These are phyloP conservation scores for Ophion costatus DNA, from an alignment of 2,888 invertebrate genomes.

Conservation along the genomic window DNA sequence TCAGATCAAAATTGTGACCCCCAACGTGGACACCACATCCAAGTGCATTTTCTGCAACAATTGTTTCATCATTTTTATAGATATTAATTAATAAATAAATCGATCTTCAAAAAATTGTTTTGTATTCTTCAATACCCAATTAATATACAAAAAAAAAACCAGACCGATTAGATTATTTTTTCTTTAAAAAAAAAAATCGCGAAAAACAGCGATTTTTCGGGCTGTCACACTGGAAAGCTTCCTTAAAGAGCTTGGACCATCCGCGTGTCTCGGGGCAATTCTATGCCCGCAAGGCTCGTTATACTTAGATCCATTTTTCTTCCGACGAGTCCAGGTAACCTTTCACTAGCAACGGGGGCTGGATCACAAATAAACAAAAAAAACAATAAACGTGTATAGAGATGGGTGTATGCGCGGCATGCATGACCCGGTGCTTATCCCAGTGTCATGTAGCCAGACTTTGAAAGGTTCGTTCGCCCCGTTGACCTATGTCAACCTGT, in stretches of 20 bases:
- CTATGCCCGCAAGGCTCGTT: slow-evolving; percentile 19
- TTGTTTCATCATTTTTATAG: too few relatives aligned
- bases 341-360: not conserved
- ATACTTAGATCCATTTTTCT: slow-evolving; percentile 12
- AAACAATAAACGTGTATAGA: not conserved
- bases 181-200: too few relatives aligned
- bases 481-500: slow-evolving; percentile 66
- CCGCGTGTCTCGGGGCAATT: slow-evolving; percentile 4
- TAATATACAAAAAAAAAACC: too few relatives aligned
- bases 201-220: too few relatives aligned
- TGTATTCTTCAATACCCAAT: too few relatives aligned
- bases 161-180: too few relatives aligned
- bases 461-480: slow-evolving; percentile 65
- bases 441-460: slow-evolving; percentile 26
- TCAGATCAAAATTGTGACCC: too few relatives aligned
- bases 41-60: too few relatives aligned
- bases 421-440: slow-evolving; percentile 8
- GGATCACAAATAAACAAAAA: not conserved
- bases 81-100: too few relatives aligned
- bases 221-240: too few relatives aligned
- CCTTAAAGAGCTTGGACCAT: slow-evolving; percentile 35
- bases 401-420: slow-evolving; percentile 6
- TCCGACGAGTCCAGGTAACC: slow-evolving; percentile 16
- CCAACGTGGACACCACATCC: too few relatives aligned
- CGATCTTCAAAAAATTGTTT: too few relatives aligned